Conservation (phyloP, 2,113 vertebrate species). For the Microcebus lehilahytsara region DNA sequence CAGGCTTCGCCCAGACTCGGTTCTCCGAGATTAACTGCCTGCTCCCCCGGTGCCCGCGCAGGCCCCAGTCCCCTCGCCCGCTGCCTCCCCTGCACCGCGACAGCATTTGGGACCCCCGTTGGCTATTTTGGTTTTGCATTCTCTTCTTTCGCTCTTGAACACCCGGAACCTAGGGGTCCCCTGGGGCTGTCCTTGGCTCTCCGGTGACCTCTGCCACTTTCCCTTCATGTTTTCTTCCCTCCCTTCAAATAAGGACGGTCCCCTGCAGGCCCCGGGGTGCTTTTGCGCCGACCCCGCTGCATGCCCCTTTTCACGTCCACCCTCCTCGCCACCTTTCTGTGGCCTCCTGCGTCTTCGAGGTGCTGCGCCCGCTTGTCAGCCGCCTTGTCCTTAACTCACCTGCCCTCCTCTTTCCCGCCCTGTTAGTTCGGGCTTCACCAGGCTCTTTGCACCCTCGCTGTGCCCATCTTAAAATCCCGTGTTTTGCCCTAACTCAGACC, state of each 20-base stretch:
- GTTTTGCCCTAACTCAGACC: not conserved
- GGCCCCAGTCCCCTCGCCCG: too few species aligned
- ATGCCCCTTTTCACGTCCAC: rapidly evolving
- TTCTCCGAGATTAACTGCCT: not conserved
- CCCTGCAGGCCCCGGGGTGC: rapidly evolving
- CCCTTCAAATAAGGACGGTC: rapidly evolving
- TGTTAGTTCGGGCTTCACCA: rapidly evolving
- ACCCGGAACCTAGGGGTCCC: rapidly evolving
- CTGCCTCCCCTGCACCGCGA: rapidly evolving
- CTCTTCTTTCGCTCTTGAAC: not conserved
- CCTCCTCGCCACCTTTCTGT: not conserved
- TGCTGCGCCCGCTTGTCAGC: not conserved
- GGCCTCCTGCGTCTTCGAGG: not conserved
- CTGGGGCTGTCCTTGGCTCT: too few species aligned
- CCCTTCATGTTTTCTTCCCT: not conserved
- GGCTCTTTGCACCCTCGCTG: not conserved
- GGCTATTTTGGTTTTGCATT: not conserved
- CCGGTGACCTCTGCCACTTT: rapidly evolving
- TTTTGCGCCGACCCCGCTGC: not conserved
- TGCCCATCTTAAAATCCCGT: rapidly evolving
- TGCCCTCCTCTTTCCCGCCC: rapidly evolving
- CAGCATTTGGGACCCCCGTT: rapidly evolving
- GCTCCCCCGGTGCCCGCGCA: too few species aligned
- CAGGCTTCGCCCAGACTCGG: not conserved
- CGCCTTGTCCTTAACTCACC: rapidly evolving